Base-by-base conservation (phyloP, 2,888 invertebrate genomes). In the Tachina grossa region DNA sequence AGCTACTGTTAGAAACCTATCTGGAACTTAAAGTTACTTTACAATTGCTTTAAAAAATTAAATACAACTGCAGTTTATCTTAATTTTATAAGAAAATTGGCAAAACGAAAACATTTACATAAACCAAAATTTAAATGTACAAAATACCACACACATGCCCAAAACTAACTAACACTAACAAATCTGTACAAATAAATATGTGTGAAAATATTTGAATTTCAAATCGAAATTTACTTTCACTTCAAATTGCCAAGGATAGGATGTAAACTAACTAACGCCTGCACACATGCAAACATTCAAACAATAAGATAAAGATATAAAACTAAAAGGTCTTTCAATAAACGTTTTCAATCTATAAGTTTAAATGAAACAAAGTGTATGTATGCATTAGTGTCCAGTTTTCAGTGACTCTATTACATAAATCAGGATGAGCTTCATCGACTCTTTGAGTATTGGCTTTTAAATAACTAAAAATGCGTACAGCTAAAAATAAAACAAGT, bases 191-290 rank as follows among this genome's bases (percentile, higher is more conserved):
- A 74, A 49, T 45, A 75, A 74, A 49, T 45, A 45, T 77, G 77
- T 83, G 77, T 72, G 57, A 72, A 77, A 77, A 77, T 77, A 69
- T 77, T 69, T 79, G 41, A 75, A 75, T 71, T 79, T 65, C 69
- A 79, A 79, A 79, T 75, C 61, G 47, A 79, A 69, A 83, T 83
- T 61, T 79, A 83, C 85, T 85, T 83, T 79, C 85, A 83, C 85
- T 85, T 47, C 85, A 83, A 76, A 66, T 57, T 16, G 61, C 61
- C 63, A 55, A 61, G 45, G 55, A 51, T 22, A 63, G 63, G 53
- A 74, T 55, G 53, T 47, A 19, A 9, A 22, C 55, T 13, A 22
- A 68, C 74, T 14, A 31, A 76, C 71, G 59, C 63, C 53, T 45
- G 75, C 68, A 63, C 59, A 74, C 65, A 72, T 22, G 13, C 53